These are phyloP conservation scores for Tolypeutes matacus DNA, from an alignment of 2,797 vertebrate species.

Conservation along the genomic window DNA sequence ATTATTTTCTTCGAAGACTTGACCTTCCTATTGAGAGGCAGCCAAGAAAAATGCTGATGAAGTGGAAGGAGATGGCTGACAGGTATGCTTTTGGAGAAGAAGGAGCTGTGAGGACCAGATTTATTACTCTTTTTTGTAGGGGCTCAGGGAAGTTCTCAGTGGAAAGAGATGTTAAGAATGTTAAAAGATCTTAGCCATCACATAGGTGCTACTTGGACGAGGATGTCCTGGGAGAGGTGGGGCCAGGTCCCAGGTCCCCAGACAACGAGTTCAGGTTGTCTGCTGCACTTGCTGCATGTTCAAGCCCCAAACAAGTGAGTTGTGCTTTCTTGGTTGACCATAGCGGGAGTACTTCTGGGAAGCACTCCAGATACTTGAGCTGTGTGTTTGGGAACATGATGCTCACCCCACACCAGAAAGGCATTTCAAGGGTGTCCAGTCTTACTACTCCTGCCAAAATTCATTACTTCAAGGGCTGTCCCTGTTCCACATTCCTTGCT, in stretches of 20 bases:
- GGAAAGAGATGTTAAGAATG: background rate
- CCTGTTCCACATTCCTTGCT: background rate
- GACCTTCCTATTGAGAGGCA: slow-evolving; percentile 92
- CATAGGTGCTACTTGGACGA: background rate
- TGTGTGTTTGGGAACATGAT: background rate
- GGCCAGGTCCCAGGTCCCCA: background rate
- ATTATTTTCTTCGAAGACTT: slow-evolving; percentile 93
- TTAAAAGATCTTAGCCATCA: background rate
- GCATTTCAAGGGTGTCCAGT: background rate
- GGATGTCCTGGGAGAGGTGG: background rate
- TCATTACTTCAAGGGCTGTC: background rate
- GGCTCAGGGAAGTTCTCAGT: background rate
- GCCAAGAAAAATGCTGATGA: slow-evolving; percentile 94
- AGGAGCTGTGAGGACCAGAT: accelerated
- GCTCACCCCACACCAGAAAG: background rate
- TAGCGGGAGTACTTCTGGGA: background rate
- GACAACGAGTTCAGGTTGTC: background rate
- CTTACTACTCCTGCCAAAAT: background rate
- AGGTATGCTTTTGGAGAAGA: slow-evolving; percentile 87
- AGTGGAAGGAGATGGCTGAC: slow-evolving; percentile 98
- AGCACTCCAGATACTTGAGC: background rate
- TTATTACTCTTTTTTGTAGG: background rate
- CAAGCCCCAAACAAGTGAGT: background rate
- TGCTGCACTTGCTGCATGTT: accelerated
- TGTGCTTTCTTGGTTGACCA: background rate